Evolutionary conservation across 1,140 invertebrate genomes (phyloP), one percentile per base, ranked within the genome.

Genomic region (Bombus vancouverensis): DNA sequence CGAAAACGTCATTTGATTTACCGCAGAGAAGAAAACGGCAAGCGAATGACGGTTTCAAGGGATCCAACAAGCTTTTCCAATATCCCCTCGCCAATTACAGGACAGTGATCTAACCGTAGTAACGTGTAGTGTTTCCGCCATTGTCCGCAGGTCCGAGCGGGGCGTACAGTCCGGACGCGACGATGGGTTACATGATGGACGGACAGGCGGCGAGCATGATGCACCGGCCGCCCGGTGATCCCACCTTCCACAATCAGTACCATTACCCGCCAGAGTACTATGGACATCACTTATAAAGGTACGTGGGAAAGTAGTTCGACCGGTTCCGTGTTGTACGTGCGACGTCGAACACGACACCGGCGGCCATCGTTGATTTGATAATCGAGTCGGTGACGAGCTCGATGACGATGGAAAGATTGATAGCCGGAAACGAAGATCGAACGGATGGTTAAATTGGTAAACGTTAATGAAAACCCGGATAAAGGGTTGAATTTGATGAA

Each of bases 171-270:
- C 98, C 98, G 88, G 98, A 99, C 94, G 97, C 97, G 92, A 97
- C 97, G 93, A 98, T 99, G 97, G 98, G 98, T 92, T 99, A 99
- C 96, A 98, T 98, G 98, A 98, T 99, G 98, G 98, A 99, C 95
- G 98, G 98, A 92, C 98, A 98, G 95, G 96, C 97, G 93, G 97
- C 98, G 94, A 94, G 94, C 88, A 98, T 98, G 98, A 98, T 99
- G 97, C 98, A 98, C 96, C 97, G 98, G 96, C 97, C 98, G 92
- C 98, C 98, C 90, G 97, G 97, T 93, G 98, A 98, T 96, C 97
- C 98, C 78, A 96, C 97, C 95, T 98, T 98, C 96, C 98, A 98
- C 96, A 98, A 98, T 95, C 98, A 98, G 94, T 98, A 98, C 96
- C 98, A 98, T 95, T 98, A 98, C 96, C 97, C 97, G 89, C 97